Percentiles rank a stretch among this genome's conserved stretches.
phyloP scores from a whole-genome alignment of 2,113 vertebrate species.

The Sturnira hondurensis region DNA sequence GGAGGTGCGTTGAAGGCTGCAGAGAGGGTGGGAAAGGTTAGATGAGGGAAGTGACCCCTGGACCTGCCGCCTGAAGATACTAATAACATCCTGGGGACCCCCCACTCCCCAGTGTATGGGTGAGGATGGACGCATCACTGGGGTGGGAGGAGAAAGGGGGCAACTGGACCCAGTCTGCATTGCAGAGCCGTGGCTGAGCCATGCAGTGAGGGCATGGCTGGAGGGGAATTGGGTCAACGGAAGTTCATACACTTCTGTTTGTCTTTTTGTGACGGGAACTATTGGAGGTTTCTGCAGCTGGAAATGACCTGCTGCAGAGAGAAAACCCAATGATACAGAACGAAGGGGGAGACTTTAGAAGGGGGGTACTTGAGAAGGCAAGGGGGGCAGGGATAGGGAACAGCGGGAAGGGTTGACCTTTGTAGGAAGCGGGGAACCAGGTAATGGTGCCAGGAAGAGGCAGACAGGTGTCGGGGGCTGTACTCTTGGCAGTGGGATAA shows the following conservation, averaged over 20 bases:
- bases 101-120: too few species aligned
- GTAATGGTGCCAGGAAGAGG: background rate
- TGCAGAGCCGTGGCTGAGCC: background rate
- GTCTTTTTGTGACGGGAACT: background rate
- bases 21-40: background rate
- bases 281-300: background rate
- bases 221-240: background rate
- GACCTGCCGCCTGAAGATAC: too few species aligned
- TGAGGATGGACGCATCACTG: accelerated
- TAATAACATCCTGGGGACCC: background rate
- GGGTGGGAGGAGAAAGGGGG: background rate
- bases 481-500: background rate
- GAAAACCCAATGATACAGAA: background rate
- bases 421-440: background rate
- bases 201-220: background rate
- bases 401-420: background rate
- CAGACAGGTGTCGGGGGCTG: accelerated
- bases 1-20: background rate
- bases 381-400: background rate
- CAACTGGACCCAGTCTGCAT: background rate
- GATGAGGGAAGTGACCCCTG: background rate
- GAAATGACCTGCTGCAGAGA: background rate
- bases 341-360: background rate
- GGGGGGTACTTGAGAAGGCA: background rate
- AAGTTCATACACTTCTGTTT: background rate